Base-by-base conservation (phyloP, 2,797 vertebrate species). In the Gambusia yucatana region DNA sequence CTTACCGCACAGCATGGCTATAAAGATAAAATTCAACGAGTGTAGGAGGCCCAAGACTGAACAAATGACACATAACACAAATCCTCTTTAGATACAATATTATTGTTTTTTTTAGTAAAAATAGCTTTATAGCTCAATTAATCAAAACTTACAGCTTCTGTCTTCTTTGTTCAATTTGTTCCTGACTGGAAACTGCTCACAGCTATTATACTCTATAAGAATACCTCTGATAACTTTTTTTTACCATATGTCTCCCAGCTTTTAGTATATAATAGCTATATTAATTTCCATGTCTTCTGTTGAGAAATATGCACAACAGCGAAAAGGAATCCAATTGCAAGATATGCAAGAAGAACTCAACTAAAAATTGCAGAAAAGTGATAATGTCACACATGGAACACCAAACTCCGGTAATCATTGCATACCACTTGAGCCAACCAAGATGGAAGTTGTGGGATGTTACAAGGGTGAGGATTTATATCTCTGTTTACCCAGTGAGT, bases 21-120 rank as follows among this genome's bases (percentile, higher is more conserved):
- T 86, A 84, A 87, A 87, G 89, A 81, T 81, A 75, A 90, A 91
- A 87, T 82, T 77, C 86, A 70, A 77, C 41, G 71, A 86, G 92
- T 87, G 75, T 72, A 84, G 85, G 89, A 87, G 80, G 44, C 30
- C 76, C 61, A 70, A 73, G 57, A 82, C 77, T 52, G 57, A 75
- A 76, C 63, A 82, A 81, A 78, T 78, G 86, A 87, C 74, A 89
- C 82, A 70, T 78, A 55, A 78, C 84, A 59, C 50, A 82, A 77
- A 74, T 74, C 65, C 59, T 80, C 78, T 79, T 89, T 84, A 79
- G 41, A 84, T 59, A 76, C 43, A 77, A n/a, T 8, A 57, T 11
- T 41, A 30, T 44, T 81, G 72, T 55, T 73, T 81, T 81, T 77
- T 72, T 75, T 59, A 72, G 22, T 67, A 25, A 65, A 36, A 81